These are phyloP conservation scores for Pseudolaguvia tuberculata DNA, from an alignment of 2,113 vertebrate genomes.

Conservation along the genomic window DNA sequence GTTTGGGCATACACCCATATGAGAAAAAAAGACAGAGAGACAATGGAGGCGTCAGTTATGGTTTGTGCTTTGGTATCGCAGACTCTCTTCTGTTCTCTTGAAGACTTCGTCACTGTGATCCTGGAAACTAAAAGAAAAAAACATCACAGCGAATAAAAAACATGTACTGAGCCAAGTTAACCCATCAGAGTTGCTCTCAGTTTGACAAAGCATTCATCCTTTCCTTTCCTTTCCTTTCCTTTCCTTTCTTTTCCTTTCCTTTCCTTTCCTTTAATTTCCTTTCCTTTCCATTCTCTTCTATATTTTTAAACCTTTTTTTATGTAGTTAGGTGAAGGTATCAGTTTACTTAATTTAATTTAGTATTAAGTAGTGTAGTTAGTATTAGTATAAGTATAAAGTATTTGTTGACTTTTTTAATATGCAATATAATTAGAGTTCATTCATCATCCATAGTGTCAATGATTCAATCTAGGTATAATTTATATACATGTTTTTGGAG, in stretches of 20 bases:
- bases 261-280: background rate
- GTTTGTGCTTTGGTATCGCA: slow-evolving; percentile 41
- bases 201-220: slow-evolving; percentile 46
- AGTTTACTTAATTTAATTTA: no score
- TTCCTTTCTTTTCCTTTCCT: background rate
- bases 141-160: slow-evolving; percentile 41
- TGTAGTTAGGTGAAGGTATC: no score
- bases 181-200: slow-evolving; percentile 46
- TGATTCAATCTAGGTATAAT: no score
- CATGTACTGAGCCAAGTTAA: slow-evolving; percentile 38
- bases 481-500: background rate
- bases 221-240: slow-evolving; percentile 20
- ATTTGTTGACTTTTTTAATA: no score
- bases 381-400: no score
- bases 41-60: slow-evolving; percentile 44
- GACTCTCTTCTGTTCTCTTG: slow-evolving; percentile 49
- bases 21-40: slow-evolving; percentile 30
- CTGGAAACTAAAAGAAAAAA: slow-evolving; percentile 58
- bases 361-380: no score
- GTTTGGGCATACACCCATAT: slow-evolving; percentile 33
- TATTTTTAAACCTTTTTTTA: no score
- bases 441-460: no score
- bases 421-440: no score
- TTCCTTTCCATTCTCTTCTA: no score
- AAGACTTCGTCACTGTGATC: slow-evolving; percentile 62